phyloP scores from a whole-genome alignment of 1,140 invertebrate species.

The Brachionus sp. region DNA sequence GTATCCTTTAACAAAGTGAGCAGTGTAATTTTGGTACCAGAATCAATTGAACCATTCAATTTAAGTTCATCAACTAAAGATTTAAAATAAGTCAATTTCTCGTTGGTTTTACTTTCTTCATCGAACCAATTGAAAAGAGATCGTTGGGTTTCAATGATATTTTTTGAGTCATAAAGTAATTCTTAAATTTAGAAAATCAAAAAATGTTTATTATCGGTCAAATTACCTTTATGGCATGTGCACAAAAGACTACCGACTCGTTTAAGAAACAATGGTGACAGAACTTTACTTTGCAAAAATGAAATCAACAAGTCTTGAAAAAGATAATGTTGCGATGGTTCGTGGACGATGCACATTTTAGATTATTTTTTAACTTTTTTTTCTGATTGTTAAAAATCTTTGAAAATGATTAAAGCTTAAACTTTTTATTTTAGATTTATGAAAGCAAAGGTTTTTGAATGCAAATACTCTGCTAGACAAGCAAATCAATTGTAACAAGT shows the following conservation, averaged over 20 bases:
- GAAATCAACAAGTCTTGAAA: constrained; percentile 25
- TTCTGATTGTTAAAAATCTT: background rate
- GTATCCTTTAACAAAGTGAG: constrained; percentile 26
- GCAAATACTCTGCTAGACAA: background rate
- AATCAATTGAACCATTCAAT: constrained; percentile 11
- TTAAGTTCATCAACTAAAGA: background rate
- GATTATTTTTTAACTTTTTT: background rate
- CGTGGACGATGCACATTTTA: constrained; percentile 42
- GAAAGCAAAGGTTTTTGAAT: background rate
- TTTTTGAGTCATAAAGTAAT: constrained; percentile 6
- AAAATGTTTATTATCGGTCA: background rate
- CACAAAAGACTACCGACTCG: constrained; percentile 33
- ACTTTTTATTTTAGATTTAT: background rate
- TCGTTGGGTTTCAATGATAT: constrained; percentile 27
- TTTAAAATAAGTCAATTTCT: background rate
- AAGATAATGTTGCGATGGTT: constrained; percentile 14
- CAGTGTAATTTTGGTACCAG: constrained; percentile 41
- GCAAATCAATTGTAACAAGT: background rate
- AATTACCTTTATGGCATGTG: constrained; percentile 34
- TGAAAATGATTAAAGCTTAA: constrained; percentile 22
- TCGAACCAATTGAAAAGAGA: constrained; percentile 32
- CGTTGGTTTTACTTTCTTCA: background rate
- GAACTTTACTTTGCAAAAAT: constrained; percentile 1
- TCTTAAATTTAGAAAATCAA: background rate
- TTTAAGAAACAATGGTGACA: constrained; percentile 15